Evolutionary conservation across 2,888 invertebrate genomes (phyloP).

Genomic region (Sussaba pulchella): DNA sequence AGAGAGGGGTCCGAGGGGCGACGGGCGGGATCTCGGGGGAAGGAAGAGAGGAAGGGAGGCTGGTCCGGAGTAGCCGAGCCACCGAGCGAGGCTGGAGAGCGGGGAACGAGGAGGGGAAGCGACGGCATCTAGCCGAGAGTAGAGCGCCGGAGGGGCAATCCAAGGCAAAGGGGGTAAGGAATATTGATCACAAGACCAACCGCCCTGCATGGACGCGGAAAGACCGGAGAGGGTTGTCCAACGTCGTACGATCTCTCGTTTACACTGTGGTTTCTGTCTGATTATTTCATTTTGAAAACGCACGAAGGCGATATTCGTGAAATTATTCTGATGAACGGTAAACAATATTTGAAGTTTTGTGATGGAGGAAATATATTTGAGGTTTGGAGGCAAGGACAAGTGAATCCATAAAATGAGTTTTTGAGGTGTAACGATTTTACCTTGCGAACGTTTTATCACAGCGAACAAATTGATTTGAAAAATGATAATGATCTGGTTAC

Average conservation of each 20-base stretch:
- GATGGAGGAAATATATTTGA: too few species aligned
- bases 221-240: conserved; percentile 56
- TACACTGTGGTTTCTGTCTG: conserved; percentile 59
- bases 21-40: conserved; percentile 76
- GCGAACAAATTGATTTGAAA: too few species aligned
- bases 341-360: too few species aligned
- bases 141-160: conserved; percentile 79
- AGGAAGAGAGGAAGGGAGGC: conserved; percentile 49
- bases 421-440: too few species aligned
- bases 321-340: conserved; percentile 73
- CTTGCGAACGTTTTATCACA: too few species aligned
- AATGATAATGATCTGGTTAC: too few species aligned
- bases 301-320: conserved; percentile 82
- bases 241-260: conserved; percentile 63
- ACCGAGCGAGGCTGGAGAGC: conserved; percentile 69
- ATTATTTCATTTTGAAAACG: conserved; percentile 66
- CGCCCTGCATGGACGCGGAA: conserved; percentile 58
- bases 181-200: conserved; percentile 83
- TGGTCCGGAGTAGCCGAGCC: conserved; percentile 59
- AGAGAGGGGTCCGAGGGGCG: conserved; percentile 81
- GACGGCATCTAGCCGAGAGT: conserved; percentile 42
- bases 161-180: conserved; percentile 84
- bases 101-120: conserved; percentile 42
- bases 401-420: too few species aligned
- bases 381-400: too few species aligned